Base-by-base conservation (phyloP, 2,888 invertebrate genomes). In the Cosmia pyralina region DNA sequence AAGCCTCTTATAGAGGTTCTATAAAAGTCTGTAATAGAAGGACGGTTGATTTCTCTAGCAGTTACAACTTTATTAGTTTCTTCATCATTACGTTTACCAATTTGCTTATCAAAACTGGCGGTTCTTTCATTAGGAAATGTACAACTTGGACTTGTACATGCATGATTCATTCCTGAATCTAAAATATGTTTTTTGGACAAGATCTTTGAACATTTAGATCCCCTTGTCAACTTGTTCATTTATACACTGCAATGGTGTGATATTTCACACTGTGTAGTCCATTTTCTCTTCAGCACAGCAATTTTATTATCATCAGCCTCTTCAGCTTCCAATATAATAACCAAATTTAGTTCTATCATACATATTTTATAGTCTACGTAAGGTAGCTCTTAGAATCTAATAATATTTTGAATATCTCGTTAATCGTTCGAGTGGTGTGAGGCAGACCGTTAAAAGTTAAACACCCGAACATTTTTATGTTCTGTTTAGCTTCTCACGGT, bases 401-500 rank as follows among this genome's bases (percentile, higher is more conserved):
- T 85, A 78, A 82, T 71, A 71, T 68, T 73, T 81, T 85, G 83
- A 82, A 86, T 82, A 84, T 76, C 64, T 79, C 68, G 70, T 76
- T 81, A 83, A 84, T 73, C 75, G 77, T 62, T 78, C 74, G 69
- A 83, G 77, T 85, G 83, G 62, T 66, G 62, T 72, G 74, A 28
- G 63, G 58, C 52, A 50, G 70, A 58, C 84, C 76, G 79, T 88
- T 86, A 88, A 88, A 88, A 85, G 83, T 82, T 88, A 88, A 89
- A 88, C 81, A 79, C 83, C 79, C 72, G 76, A 75, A 83, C 68
- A 78, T 83, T 87, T 90, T 90, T 89, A 90, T 88, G 80, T 87
- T 81, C 82, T 87, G 86, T 88, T 88, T 87, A 89, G 87, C 83
- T 90, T 89, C 89, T 87, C 88, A 89, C 86, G 88, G 75, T 85